Base-by-base conservation (phyloP, 1,140 invertebrate species). In the Oedothorax gibbosus region DNA sequence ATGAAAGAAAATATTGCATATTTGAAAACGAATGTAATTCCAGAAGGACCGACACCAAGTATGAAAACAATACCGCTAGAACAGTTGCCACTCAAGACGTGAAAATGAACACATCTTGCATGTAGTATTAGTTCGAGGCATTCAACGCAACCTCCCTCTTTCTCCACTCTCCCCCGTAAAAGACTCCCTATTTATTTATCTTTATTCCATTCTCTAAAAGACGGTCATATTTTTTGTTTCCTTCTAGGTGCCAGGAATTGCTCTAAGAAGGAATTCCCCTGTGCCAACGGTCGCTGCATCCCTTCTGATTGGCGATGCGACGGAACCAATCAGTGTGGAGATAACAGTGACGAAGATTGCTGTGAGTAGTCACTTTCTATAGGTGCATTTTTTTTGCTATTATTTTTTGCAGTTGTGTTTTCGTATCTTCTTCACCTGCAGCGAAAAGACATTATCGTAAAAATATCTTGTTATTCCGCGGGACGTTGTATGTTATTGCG, bases 261-360 rank as follows among this genome's bases (percentile, higher is more conserved):
- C 54, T 90, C 90, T 57, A 88, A 89, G 62, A 88, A 89, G 69
- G 86, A 88, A 85, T 88, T 85, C 71, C 83, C 90, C 72, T 93
- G 92, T 86, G 88, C 87, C 12, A 90, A 92, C 89, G 92, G 92
- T 14, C 90, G 91, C 75, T 87, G 88, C 78, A 88, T 89, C 76
- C 87, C 86, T 51, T 87, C 84, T 77, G 88, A 86, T 69, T 91
- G 89, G 89, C 57, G 87, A 5, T 92, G 91, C 87, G 90, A 91
- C 85, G 89, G 89, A 65, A 93, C 88, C 68, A 88, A 90, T 87
- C 89, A 90, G 83, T 90, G 89, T 85, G 85, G 89, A 50, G 90
- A 91, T 84, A 88, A 88, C 80, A 88, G 87, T 21, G 90, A 90
- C 82, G 90, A 90, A 91, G 93, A 96, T 89, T 95, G 97, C 87